Conservation (phyloP, 2,113 vertebrate species). For the Saguinus imperator region DNA sequence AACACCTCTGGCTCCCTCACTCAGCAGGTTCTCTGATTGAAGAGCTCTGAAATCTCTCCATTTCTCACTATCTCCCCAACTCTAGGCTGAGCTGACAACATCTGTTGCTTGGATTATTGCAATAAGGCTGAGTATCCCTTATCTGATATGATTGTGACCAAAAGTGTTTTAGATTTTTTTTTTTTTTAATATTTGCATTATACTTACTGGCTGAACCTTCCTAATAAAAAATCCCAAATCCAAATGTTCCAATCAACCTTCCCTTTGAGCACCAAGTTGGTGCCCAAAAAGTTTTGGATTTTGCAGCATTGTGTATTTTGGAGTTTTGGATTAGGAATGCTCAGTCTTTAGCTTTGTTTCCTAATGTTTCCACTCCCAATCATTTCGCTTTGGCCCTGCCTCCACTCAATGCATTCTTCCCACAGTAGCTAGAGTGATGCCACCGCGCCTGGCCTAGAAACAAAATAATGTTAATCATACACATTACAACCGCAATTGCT, state of each 20-base stretch:
- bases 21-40: background rate
- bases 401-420: background rate
- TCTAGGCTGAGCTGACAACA: accelerated
- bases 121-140: background rate
- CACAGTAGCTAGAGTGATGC: background rate
- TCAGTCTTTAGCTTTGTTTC: too few species aligned
- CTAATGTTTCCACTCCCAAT: accelerated
- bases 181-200: background rate
- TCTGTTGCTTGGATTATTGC: background rate
- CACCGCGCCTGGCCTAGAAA: background rate
- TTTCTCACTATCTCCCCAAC: background rate
- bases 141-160: background rate
- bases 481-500: background rate
- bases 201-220: background rate
- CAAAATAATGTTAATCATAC: background rate
- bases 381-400: background rate
- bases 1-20: background rate
- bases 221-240: background rate
- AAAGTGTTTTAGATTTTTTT: background rate
- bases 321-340: background rate
- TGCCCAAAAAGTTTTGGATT: background rate
- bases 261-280: background rate
- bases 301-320: background rate
- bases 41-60: background rate
- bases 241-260: background rate